A percentile compares a stretch with the other conserved stretches of the same genome.
phyloP scores from a whole-genome alignment of 1,140 invertebrate species.

The Lutraria rhynchaena region DNA sequence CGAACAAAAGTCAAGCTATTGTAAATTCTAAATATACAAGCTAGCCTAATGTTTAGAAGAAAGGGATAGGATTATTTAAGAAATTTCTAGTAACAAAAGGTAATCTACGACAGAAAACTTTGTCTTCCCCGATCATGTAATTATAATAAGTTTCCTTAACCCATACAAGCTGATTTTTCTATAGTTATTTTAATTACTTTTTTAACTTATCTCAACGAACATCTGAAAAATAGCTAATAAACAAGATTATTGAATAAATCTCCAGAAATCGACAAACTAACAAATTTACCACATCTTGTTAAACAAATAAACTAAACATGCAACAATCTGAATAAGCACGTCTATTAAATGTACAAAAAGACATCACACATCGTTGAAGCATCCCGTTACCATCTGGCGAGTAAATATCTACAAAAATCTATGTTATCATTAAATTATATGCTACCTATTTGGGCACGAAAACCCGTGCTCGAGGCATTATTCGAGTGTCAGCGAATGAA shows the following conservation, averaged over 20 bases:
- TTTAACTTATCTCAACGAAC: background rate
- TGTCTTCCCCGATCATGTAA: too few relatives aligned
- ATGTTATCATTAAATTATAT: conserved; percentile 1
- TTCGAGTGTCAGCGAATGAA: conserved; percentile 48
- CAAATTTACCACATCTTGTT: background rate
- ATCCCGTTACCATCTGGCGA: background rate
- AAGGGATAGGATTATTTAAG: too few relatives aligned
- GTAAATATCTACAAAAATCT: background rate
- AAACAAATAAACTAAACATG: background rate
- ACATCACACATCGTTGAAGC: conserved; percentile 8
- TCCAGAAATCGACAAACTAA: background rate
- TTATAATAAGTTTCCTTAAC: too few relatives aligned
- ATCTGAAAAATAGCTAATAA: background rate
- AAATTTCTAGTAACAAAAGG: too few relatives aligned
- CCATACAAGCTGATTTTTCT: too few relatives aligned
- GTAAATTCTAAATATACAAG: too few relatives aligned
- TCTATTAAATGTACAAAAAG: too few relatives aligned
- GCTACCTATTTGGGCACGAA: conserved; percentile 59
- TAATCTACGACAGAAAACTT: too few relatives aligned
- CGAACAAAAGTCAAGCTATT: too few relatives aligned
- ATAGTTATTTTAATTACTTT: too few relatives aligned
- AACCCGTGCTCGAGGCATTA: conserved; percentile 54
- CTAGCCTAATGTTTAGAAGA: too few relatives aligned
- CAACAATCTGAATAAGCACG: too few relatives aligned
- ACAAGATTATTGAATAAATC: background rate